phyloP scores from a whole-genome alignment of 2,797 vertebrate genomes.

The Liparis tanakae region DNA sequence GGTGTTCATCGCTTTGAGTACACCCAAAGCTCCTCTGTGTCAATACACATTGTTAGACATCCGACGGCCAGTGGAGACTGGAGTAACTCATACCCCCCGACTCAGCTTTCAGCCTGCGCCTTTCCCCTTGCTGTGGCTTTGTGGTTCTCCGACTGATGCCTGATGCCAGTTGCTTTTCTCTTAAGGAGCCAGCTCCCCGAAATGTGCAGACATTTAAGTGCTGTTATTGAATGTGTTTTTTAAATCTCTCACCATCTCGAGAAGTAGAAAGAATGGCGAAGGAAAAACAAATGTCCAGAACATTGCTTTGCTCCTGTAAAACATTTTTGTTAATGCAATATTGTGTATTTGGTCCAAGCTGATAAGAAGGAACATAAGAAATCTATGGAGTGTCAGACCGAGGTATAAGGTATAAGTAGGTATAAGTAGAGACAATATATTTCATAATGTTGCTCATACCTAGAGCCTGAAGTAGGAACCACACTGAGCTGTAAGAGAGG shows the following conservation, averaged over 20 bases:
- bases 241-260: constrained; percentile 36
- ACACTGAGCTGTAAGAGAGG: constrained; percentile 42
- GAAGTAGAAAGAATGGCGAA: constrained; percentile 18
- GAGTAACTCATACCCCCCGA: constrained; percentile 67
- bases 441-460: not conserved
- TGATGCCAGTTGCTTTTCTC: constrained; percentile 72
- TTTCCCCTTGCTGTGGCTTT: constrained; percentile 74
- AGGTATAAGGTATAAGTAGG: not conserved
- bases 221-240: constrained; percentile 48
- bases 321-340: not conserved
- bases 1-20: constrained; percentile 22
- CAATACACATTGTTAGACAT: constrained; percentile 69
- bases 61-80: constrained; percentile 63
- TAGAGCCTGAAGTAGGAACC: constrained; percentile 30
- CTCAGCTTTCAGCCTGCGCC: constrained; percentile 62
- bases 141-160: constrained; percentile 67
- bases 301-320: not conserved
- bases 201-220: constrained; percentile 49
- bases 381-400: constrained; percentile 23
- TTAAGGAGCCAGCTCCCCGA: constrained; percentile 59
- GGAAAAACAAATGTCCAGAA: constrained; percentile 16
- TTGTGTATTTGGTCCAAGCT: not conserved
- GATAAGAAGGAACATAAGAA: not conserved
- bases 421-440: constrained; percentile 18
- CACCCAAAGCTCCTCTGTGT: constrained; percentile 40